Evolutionary conservation across 2,797 vertebrate genomes (phyloP).

Genomic region (Chaenodraco wilsoni): DNA sequence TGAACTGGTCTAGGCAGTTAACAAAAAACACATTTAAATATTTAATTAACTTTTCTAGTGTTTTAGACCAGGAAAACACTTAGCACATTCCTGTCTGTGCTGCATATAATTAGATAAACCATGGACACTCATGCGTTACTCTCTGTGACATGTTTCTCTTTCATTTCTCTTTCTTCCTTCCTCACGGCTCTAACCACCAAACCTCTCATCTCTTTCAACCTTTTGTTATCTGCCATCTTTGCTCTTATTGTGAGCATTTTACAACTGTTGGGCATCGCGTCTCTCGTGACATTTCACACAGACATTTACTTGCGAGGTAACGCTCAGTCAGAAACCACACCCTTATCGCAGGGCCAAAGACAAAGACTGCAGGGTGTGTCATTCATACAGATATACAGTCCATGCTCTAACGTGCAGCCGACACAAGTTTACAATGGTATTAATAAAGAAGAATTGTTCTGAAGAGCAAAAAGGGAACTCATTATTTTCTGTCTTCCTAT

Average conservation of each 20-base stretch:
- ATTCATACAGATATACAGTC: slow-evolving; percentile 28
- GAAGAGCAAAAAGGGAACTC: slow-evolving; percentile 16
- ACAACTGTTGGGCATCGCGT: slow-evolving; percentile 12
- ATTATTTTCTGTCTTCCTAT: slow-evolving; percentile 9
- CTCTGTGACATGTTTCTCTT: slow-evolving; percentile 26
- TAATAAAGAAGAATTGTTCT: slow-evolving; percentile 4
- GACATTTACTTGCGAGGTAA: slow-evolving; percentile 42
- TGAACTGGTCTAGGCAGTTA: slow-evolving; percentile 58
- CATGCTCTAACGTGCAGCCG: slow-evolving; percentile 63
- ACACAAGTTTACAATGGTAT: slow-evolving; percentile 8
- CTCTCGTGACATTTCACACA: slow-evolving; percentile 63
- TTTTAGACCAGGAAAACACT: slow-evolving; percentile 10
- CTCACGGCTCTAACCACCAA: neutral
- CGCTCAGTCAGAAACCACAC: slow-evolving; percentile 60
- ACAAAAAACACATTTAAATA: slow-evolving; percentile 39
- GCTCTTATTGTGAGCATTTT: slow-evolving; percentile 26
- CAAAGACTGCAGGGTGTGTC: slow-evolving; percentile 78
- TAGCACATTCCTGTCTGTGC: slow-evolving; percentile 41
- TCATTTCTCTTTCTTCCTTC: slow-evolving; percentile 31
- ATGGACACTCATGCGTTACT: neutral
- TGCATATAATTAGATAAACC: slow-evolving; percentile 42
- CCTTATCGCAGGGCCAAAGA: slow-evolving; percentile 70
- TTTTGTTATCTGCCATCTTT: slow-evolving; percentile 24
- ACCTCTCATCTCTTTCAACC: slow-evolving; percentile 2
- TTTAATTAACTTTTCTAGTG: slow-evolving; percentile 27